Evolutionary conservation across 2,797 vertebrate species (phyloP), one percentile per base, ranked within the genome.

Genomic region (Glossophaga mutica): DNA sequence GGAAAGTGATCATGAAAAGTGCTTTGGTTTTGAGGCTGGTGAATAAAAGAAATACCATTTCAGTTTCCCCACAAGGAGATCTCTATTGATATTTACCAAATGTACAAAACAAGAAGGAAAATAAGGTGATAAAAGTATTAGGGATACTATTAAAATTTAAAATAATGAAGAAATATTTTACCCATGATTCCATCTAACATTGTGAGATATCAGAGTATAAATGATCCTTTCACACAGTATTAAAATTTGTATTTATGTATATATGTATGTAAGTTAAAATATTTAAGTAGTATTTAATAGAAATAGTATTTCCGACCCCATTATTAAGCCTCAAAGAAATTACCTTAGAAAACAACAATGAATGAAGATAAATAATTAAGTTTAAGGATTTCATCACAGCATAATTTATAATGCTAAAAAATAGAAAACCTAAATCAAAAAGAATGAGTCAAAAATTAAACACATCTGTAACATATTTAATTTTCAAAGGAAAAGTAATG

Each of bases 1-100:
- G 90, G 89, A 94, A 95, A 78, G 32, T 95, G 94, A 93, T 95
- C 65, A 82, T 7, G 84, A 57, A 91, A 94, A 96, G 93, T 94
- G 68, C 92, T 95, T 88, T 90, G 77, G 62, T 62, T 92, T 94
- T 7, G 8, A 92, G 93, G 79, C 34, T 79, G 16, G 73, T 62
- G 68, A 97, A 76, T 90, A 92, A 87, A 95, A 95, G 90, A 92
- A 94, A 92, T 77, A 57, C 34, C 48, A 70, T 87, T 88, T 94
- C 29, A 88, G 50, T 90, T 92, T 87, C 62, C 50, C 93, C 77
- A 88, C 15, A 34, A 76, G 79, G 91, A 97, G 21, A 85, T 81
- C 67, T 89, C 50, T 16, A 50, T 22, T 68, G 48, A 32, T 88
- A 57, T 86, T 94, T 91, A 73, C 57, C 74, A 67, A 67, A 81